phyloP scores from a whole-genome alignment of 2,888 invertebrate species.

The Yponomeuta evonymella region DNA sequence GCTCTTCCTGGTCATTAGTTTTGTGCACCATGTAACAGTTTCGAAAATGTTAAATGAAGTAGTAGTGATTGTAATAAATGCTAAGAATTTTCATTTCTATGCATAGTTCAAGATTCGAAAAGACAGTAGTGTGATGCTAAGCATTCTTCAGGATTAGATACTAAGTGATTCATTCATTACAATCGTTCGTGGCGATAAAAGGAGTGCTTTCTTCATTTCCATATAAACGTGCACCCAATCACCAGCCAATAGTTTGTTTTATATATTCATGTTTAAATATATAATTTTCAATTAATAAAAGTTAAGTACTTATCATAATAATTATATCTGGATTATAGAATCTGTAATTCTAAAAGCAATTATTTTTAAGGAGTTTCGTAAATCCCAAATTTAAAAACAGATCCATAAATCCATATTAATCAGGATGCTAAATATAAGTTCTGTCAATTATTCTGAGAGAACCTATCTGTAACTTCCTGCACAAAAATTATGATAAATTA shows the following conservation, averaged over 20 bases:
- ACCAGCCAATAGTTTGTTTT: constrained; percentile 34
- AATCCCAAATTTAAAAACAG: too few relatives aligned
- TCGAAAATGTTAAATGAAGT: constrained; percentile 61
- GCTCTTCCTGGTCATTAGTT: constrained; percentile 58
- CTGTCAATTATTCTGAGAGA: too few relatives aligned
- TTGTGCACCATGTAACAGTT: constrained; percentile 63
- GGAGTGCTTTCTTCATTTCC: constrained; percentile 64
- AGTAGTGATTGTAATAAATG: constrained; percentile 62
- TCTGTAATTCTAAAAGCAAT: constrained; percentile 22
- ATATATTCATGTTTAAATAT: constrained; percentile 22
- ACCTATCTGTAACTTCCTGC: background rate
- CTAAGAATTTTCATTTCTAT: constrained; percentile 10
- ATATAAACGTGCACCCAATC: constrained; percentile 70
- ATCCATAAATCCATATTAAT: too few relatives aligned
- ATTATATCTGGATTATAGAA: constrained; percentile 19
- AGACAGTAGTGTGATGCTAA: constrained; percentile 3
- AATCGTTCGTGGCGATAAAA: constrained; percentile 51
- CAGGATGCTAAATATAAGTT: too few relatives aligned
- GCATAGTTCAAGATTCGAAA: too few relatives aligned
- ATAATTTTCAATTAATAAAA: background rate
- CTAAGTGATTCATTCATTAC: constrained; percentile 49
- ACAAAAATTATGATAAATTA: constrained; percentile 24
- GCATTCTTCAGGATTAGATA: constrained; percentile 10
- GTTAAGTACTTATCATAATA: background rate
- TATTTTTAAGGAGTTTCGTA: too few relatives aligned